Evolutionary conservation across 2,113 vertebrate species (phyloP).

Genomic region (Pseudorhombus dupliciocellatus): DNA sequence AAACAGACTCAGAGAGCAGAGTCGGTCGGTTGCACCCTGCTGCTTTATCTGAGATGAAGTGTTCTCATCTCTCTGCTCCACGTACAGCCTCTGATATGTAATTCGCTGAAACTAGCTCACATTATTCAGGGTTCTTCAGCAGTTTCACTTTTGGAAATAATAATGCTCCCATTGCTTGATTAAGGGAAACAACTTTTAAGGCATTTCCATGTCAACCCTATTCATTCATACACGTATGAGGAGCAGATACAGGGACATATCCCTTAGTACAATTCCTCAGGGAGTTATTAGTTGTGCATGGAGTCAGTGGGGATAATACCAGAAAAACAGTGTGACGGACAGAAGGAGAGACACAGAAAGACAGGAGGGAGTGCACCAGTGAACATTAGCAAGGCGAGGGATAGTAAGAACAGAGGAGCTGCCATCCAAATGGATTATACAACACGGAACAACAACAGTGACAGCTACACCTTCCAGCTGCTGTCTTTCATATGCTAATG

Average conservation of each 20-base stretch:
- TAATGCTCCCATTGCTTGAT: conserved; percentile 27
- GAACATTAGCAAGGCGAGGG: conserved; percentile 15
- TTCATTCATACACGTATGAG: background rate
- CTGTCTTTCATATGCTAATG: conserved; percentile 80
- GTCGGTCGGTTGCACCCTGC: conserved; percentile 50
- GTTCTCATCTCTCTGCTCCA: conserved; percentile 53
- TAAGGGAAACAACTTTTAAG: background rate
- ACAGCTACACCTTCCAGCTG: conserved; percentile 71
- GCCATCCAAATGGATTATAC: conserved; percentile 55
- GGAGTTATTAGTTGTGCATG: conserved; percentile 9
- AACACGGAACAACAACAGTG: conserved; percentile 51
- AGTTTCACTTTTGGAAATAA: conserved; percentile 28
- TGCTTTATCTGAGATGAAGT: conserved; percentile 63
- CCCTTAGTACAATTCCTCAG: background rate
- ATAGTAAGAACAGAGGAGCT: conserved; percentile 46
- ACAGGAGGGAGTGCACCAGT: conserved; percentile 26
- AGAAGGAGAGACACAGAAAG: conserved; percentile 14
- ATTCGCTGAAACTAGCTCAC: conserved; percentile 36
- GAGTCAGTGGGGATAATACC: background rate
- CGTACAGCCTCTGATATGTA: conserved; percentile 51
- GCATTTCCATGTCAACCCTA: background rate
- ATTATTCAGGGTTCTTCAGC: conserved; percentile 4
- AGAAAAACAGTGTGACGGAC: conserved; percentile 13
- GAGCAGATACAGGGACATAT: background rate
- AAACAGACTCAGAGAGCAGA: conserved; percentile 25